Evolutionary conservation across 2,113 vertebrate species (phyloP).

Genomic region (Prochilodus magdalenae): DNA sequence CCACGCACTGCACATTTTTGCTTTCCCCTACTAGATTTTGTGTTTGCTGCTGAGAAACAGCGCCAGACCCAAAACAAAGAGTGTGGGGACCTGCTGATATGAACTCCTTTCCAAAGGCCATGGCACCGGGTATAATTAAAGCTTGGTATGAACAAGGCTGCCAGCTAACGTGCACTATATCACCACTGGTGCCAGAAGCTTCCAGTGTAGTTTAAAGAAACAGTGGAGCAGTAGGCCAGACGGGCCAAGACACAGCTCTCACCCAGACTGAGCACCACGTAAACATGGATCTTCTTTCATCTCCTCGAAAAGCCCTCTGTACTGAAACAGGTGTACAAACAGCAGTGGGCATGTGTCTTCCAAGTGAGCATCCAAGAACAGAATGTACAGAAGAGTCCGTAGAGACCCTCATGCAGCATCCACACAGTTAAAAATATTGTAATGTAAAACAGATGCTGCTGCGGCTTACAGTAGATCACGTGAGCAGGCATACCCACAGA

Average conservation of each 20-base stretch:
- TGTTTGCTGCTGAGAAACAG: too few relatives aligned
- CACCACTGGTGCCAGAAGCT: not conserved
- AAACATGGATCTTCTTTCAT: constrained; percentile 1
- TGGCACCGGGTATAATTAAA: too few relatives aligned
- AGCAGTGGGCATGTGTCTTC: constrained; percentile 13
- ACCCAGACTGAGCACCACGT: not conserved
- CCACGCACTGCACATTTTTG: too few relatives aligned
- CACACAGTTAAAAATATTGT: constrained; percentile 34
- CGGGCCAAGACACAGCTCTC: not conserved
- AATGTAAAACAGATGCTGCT: constrained; percentile 70
- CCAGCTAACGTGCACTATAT: too few relatives aligned
- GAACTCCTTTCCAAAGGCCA: too few relatives aligned
- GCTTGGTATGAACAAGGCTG: too few relatives aligned
- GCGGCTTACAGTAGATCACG: constrained; percentile 48
- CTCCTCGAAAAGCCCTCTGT: not conserved
- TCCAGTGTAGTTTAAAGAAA: not conserved
- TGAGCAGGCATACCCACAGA: not conserved
- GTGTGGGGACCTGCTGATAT: too few relatives aligned
- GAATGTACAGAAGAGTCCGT: constrained; percentile 62
- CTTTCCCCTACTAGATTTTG: too few relatives aligned
- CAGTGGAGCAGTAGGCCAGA: not conserved
- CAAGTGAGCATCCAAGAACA: constrained; percentile 51
- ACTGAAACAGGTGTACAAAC: not conserved
- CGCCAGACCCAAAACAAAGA: too few relatives aligned
- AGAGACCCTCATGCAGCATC: constrained; percentile 16